These are phyloP conservation scores for Himalopsyche phryganea DNA, from an alignment of 1,140 invertebrate species.

Conservation along the genomic window DNA sequence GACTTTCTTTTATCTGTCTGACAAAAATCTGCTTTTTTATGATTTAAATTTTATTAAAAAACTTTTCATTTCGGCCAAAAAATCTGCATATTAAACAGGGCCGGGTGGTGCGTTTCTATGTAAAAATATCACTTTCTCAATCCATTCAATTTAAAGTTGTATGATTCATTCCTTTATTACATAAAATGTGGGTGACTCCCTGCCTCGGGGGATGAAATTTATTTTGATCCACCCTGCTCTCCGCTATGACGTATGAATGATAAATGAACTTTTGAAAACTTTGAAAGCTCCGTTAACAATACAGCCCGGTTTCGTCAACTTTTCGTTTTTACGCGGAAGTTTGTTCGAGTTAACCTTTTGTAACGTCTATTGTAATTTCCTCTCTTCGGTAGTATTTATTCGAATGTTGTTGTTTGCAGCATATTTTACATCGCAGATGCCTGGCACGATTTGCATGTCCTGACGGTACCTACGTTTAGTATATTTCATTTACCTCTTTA, in stretches of 20 bases:
- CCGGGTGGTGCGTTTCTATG: not conserved
- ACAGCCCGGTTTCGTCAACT: constrained; percentile 19
- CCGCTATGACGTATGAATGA: constrained; percentile 33
- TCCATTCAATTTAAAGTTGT: constrained; percentile 20
- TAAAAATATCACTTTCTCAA: constrained; percentile 4
- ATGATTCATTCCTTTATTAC: constrained; percentile 21
- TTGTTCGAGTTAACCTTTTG: constrained; percentile 14
- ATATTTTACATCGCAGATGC: constrained; percentile 8
- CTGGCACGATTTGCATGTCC: not conserved
- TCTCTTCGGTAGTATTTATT: constrained; percentile 12
- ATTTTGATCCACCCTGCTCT: constrained; percentile 29
- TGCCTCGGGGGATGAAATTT: constrained; percentile 21
- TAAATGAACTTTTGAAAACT: constrained; percentile 30
- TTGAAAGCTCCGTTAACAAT: constrained; percentile 16
- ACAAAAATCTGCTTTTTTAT: not conserved
- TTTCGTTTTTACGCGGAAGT: constrained; percentile 19
- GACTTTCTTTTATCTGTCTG: not conserved
- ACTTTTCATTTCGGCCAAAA: not conserved
- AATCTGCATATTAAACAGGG: not conserved
- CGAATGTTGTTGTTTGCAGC: constrained; percentile 7
- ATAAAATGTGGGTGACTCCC: not conserved
- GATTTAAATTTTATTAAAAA: constrained; percentile 4
- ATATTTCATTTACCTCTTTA: no score
- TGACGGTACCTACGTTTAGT: no score
- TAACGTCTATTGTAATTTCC: constrained; percentile 18